Base-by-base conservation (phyloP, 2,113 vertebrate genomes). In the Paratilapia polleni region DNA sequence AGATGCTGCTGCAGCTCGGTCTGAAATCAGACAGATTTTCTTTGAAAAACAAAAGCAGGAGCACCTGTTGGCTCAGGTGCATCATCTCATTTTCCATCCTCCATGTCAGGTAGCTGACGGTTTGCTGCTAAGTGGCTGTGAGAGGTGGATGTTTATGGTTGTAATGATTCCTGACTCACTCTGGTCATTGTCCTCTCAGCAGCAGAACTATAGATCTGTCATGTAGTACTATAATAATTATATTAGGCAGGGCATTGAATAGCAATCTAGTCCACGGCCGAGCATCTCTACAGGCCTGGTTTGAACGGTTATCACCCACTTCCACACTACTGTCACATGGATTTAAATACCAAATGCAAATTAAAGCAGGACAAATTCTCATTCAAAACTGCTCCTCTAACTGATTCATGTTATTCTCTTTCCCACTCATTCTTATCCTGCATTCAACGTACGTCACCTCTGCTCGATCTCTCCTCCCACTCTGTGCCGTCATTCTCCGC, bases 151-250 rank as follows among this genome's bases (percentile, higher is more conserved):
- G 81, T 86, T 78, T 82, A 86, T 54, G 90, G 83, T 64, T 52
- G 38, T 91, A 91, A 93, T 80, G 34, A 34, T 84, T 78, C 81
- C 84, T 90, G 90, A 94, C 93, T 90, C 87, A 84, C 76, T 68
- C n/a, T 77, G 74, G 81, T 87, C 87, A 86, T 64, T 76, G 63
- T 83, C 36, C 75, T 85, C 61, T 78, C 26, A 66, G 82, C 61
- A 68, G 57, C 73, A 78, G 49, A 77, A 77, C 73, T 43, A 41
- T 60, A 70, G 22, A 78, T 89, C 63, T 59, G 82, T 89, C 89
- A 89, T 87, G 20, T 24, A 26, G 22, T 22, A 78, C 81, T 70
- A 24, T 78, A 56, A 73, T 89, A 89, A 94, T 89, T 13, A 73
- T 43, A 84, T 36, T 8, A 78, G 89, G 63, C 90, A 91, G 85